Base-by-base conservation (phyloP, 2,888 invertebrate genomes). In the Drosophila mayaguana region DNA sequence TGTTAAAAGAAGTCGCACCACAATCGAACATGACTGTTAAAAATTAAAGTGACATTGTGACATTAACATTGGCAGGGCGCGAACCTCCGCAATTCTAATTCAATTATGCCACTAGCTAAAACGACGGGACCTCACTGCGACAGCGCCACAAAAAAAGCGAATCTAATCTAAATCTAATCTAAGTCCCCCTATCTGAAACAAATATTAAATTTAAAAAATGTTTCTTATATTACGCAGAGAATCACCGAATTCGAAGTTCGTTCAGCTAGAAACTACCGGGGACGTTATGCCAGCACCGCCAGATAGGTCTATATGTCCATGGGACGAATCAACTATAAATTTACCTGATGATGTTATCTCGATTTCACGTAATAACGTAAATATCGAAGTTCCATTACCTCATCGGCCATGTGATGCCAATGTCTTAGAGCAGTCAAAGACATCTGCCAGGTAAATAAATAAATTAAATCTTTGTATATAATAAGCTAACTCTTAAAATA, bases 251-350 rank as follows among this genome's bases (percentile, higher is more conserved):
- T 77, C 83, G 25, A 85, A 90, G 63, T 55, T 87, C 11, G 87
- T 85, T 54, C 90, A 90, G 22, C 75, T 92, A 20, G 93, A 92
- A 73, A 83, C 91, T 9, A 90, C 92, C 2, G 72, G 83, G n/a
- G 91, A 92, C 63, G 75, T 77, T 38, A 80, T 75, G 6, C 60
- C 85, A 11, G 55, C 73, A 54, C 48, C 51, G 22, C 50, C 51
- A 22, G 51, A 63, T 25, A 91, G 91, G 75, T 90, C 91, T 11
- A 91, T 93, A 11, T 93, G 93, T 62, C 93, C 93, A 14, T 93
- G 93, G 93, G 92, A 93, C 73, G 78, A 85, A 38, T 80, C 90
- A 3, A 83, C 83, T 42, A 76, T 14, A 43, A 42, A 38, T 59
- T n/a, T n/a, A 34, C 20, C 46, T 28, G n/a, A 54, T 25, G 56